Evolutionary conservation across 2,113 vertebrate species (phyloP), one percentile per base, ranked within the genome.

Genomic region (Hyperopisus bebe): DNA sequence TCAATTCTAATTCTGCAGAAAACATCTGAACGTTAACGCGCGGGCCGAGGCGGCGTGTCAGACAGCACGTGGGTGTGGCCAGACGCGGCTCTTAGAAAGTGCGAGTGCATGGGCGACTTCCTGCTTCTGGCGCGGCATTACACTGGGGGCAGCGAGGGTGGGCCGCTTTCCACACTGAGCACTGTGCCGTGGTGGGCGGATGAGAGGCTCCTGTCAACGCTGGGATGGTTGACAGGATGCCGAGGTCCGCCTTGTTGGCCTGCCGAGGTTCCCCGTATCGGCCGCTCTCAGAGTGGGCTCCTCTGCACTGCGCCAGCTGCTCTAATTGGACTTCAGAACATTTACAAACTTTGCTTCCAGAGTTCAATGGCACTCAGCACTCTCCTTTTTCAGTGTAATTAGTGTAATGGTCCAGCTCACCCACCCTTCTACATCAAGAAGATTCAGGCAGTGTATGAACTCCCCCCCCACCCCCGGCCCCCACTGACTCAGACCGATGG

Each of bases 281-380:
- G 48, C 48, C 48, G 42, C 42, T 46, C 46, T 46, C 46, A 8
- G 46, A 1, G 6, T 31, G n/a, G 47, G 5, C 13, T 8, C 89
- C 91, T 89, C 95, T 93, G 94, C 94, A 95, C 91, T 95, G 94
- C 94, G 89, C 93, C 94, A 94, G 91, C 89, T 88, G 13, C 90
- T 92, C 92, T 93, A 94, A 94, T 94, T 94, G 93, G 94, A 90
- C 91, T 51, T 91, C 90, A 84, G 89, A 83, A 91, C 89, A 90
- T 91, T 91, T 92, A 89, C 91, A 91, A 91, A 92, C 89, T 35
- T 88, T 91, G 93, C 90, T 50, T 90, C 90, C 91, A 92, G 88
- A 92, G 92, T 88, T 92, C 90, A 90, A 89, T 91, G 88, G 86
- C 88, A 50, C 19, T 51, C 47, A 13, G 35, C 27, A 89, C 70